Conservation (phyloP, 2,113 vertebrate genomes). For the Limanda limanda region DNA sequence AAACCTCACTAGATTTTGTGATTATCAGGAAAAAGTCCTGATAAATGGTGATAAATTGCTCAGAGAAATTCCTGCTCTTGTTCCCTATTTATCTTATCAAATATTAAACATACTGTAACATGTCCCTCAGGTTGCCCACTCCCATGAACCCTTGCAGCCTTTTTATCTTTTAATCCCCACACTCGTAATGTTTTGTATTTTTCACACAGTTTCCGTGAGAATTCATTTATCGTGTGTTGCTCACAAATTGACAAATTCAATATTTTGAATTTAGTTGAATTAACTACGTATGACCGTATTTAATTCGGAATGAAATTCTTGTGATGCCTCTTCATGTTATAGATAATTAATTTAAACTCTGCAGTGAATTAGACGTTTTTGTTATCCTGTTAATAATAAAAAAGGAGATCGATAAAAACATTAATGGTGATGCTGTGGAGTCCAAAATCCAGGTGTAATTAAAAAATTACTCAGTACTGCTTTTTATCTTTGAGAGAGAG, state of each 20-base stretch:
- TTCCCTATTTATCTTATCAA: too few species aligned
- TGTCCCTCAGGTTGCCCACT: background rate
- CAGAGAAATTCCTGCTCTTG: too few species aligned
- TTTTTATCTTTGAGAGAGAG: too few species aligned
- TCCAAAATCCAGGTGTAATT: too few species aligned
- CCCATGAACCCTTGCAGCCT: background rate
- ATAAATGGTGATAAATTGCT: background rate
- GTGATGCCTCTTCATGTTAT: background rate
- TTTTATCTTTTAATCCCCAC: background rate
- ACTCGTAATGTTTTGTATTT: background rate
- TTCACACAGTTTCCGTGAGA: background rate
- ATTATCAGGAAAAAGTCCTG: too few species aligned
- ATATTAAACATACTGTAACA: too few species aligned
- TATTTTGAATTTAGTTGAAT: background rate
- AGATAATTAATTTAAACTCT: background rate
- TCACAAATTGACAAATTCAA: too few species aligned
- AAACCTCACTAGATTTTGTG: too few species aligned
- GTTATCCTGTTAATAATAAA: background rate
- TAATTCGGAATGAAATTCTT: background rate
- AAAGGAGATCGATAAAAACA: background rate
- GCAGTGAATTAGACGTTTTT: background rate
- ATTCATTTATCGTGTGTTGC: background rate
- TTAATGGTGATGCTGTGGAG: too few species aligned
- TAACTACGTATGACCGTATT: background rate
- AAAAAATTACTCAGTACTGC: too few species aligned